A percentile compares a stretch with the other conserved stretches of the same genome.
These are phyloP conservation scores for Phoeniculus purpureus DNA, from an alignment of 2,797 vertebrate species.

Conservation along the genomic window DNA sequence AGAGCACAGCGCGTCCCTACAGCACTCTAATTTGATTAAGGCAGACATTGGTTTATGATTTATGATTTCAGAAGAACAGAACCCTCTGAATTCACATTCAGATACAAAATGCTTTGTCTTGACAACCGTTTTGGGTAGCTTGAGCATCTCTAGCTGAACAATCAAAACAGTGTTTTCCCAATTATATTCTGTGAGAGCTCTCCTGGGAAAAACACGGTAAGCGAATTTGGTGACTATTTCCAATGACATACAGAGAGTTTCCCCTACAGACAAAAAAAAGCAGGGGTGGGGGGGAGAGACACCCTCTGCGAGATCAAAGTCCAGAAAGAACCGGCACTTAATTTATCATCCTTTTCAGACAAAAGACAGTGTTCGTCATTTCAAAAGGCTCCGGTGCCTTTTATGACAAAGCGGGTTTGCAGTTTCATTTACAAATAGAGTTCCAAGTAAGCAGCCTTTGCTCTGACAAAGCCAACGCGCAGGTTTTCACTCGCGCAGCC, in stretches of 20 bases:
- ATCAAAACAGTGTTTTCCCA: conserved; percentile 13
- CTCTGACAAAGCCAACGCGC: conserved; percentile 78
- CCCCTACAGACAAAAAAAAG: conserved; percentile 85
- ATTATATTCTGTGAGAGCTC: not conserved
- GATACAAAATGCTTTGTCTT: conserved; percentile 5
- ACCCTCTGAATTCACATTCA: conserved; percentile 11
- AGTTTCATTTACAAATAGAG: conserved; percentile 92
- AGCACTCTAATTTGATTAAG: not conserved
- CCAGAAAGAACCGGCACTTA: conserved; percentile 87
- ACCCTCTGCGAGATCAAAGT: conserved; percentile 88
- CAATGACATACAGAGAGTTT: conserved; percentile 85
- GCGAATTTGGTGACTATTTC: conserved; percentile 83
- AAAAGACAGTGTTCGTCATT: conserved; percentile 90
- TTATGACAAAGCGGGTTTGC: conserved; percentile 90
- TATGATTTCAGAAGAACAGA: conserved; percentile 19
- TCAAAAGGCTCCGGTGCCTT: conserved; percentile 90
- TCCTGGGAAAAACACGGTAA: conserved; percentile 46
- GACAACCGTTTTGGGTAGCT: conserved; percentile 5
- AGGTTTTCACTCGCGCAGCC: conserved; percentile 75
- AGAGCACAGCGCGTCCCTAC: not conserved
- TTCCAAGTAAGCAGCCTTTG: conserved; percentile 84
- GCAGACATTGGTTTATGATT: not conserved
- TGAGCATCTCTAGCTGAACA: conserved; percentile 2
- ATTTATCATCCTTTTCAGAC: conserved; percentile 93
- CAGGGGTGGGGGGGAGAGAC: not conserved